These are phyloP conservation scores for Eumeta japonica DNA, from an alignment of 1,140 invertebrate genomes.

Conservation along the genomic window DNA sequence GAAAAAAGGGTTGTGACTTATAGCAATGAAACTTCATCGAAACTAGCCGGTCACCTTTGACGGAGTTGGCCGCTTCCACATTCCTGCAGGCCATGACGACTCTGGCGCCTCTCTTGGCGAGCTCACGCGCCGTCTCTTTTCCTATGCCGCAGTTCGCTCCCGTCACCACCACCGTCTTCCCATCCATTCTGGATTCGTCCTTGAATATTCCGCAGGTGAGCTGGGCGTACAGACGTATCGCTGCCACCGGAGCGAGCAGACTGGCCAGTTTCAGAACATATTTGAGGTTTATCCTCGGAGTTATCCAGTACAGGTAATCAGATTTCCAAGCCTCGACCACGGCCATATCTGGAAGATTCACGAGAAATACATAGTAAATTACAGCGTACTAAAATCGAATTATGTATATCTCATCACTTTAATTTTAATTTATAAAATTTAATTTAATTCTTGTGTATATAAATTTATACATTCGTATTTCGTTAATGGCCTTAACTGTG, in stretches of 20 bases:
- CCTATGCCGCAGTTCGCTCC: conserved; percentile 92
- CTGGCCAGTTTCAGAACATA: conserved; percentile 24
- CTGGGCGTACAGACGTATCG: conserved; percentile 36
- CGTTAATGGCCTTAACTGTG: too few relatives aligned
- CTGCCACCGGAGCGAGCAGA: conserved; percentile 24
- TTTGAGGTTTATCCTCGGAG: conserved; percentile 30
- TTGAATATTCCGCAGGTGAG: conserved; percentile 34
- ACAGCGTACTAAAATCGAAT: too few relatives aligned
- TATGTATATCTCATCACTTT: too few relatives aligned
- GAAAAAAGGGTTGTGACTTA: too few relatives aligned
- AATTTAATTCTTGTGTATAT: too few relatives aligned
- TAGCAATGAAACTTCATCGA: too few relatives aligned
- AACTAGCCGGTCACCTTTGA: too few relatives aligned
- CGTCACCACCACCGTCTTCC: conserved; percentile 88
- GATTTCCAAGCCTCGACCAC: conserved; percentile 39
- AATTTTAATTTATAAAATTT: too few relatives aligned
- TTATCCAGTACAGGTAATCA: conserved; percentile 37
- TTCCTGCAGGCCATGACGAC: conserved; percentile 91
- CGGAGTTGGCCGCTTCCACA: conserved; percentile 67
- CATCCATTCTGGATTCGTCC: conserved; percentile 67
- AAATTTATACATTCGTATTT: too few relatives aligned
- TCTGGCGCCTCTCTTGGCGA: conserved; percentile 77
- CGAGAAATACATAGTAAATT: too few relatives aligned
- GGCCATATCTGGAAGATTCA: conserved; percentile 43
- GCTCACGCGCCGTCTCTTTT: conserved; percentile 79